These are phyloP conservation scores for Drosophila kuntzei DNA, from an alignment of 2,888 invertebrate species.

Conservation along the genomic window DNA sequence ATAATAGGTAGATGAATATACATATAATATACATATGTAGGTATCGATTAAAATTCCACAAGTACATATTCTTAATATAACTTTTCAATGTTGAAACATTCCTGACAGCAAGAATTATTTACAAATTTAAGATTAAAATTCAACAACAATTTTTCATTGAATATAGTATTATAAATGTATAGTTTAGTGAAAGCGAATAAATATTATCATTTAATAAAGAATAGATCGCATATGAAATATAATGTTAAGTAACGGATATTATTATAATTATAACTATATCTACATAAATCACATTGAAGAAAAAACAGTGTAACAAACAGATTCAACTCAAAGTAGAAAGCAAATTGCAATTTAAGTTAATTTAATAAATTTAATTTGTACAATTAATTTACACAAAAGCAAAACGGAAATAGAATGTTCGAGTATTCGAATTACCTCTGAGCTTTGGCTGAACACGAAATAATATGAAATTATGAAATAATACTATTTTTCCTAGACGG, in stretches of 20 bases:
- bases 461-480: conserved; percentile 1
- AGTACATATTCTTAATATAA: neutral
- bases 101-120: neutral
- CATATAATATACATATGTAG: neutral
- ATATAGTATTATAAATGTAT: neutral
- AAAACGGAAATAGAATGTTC: neutral
- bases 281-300: no score
- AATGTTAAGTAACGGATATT: no score
- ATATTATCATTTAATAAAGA: no score
- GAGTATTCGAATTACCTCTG: neutral
- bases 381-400: neutral
- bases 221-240: no score
- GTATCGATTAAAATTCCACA: neutral
- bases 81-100: neutral
- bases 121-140: no score
- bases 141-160: neutral
- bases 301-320: no score
- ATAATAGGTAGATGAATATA: conserved; percentile 14
- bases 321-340: no score
- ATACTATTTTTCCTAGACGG: neutral
- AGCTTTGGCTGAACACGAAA: neutral
- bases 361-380: neutral
- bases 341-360: no score
- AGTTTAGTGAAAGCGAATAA: neutral
- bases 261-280: no score